Evolutionary conservation across 2,113 vertebrate genomes (phyloP), one percentile per base, ranked within the genome.

Genomic region (Ovibos moschatus): DNA sequence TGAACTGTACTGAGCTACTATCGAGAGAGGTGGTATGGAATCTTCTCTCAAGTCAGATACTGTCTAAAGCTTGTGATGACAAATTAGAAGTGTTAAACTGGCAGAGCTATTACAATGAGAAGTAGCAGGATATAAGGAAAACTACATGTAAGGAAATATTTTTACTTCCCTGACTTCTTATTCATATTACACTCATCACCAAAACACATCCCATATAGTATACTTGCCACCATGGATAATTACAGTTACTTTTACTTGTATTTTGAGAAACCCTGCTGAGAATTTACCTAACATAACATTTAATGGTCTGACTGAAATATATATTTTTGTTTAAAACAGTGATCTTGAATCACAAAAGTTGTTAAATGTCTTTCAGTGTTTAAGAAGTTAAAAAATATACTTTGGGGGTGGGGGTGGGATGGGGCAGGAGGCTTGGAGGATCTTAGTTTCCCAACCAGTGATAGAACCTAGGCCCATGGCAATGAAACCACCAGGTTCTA

Each of bases 311-410:
- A 55, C 57, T 93, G 55, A 94, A 79, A 40, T 85, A 21, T 43
- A 27, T 62, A 28, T 85, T 53, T 36, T 47, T 87, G 33, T 78
- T 91, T 94, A 64, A 94, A 96, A 88, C 91, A 91, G 76, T 91
- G 33, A 88, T 2, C 11, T 58, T 53, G 62, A 94, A 50, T 91
- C 16, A n/a, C 51, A 87, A 62, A 74, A 71, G 13, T 17, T 74
- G 19, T 76, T 85, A 64, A 86, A 40, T 88, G 23, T 85, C 71
- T 83, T 93, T 53, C 55, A 45, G 43, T 74, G 14, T 95, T 89
- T 89, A 83, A 76, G 85, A 64, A 89, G n/a, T 30, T 91, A 96
- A 19, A 67, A 94, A 94, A n/a, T 45, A 30, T 47, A 79, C 25
- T 50, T 81, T 81, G 9, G 15, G 76, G 28, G 45, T 74, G n/a